Base-by-base conservation (phyloP, 2,888 invertebrate genomes). In the Platycheirus rosarum region DNA sequence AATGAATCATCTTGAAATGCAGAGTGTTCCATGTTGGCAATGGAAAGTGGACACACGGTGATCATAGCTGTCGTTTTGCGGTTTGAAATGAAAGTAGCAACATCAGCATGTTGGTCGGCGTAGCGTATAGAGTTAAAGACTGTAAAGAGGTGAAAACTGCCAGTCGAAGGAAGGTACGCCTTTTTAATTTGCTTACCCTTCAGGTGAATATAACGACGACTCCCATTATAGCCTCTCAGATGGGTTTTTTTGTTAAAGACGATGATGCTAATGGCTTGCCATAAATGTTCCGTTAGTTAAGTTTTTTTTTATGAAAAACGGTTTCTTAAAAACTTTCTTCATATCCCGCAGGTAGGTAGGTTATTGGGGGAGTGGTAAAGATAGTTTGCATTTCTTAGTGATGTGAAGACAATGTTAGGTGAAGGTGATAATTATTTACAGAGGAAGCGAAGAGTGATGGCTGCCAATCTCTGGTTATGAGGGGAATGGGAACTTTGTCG, bases 61-160 rank as follows among this genome's bases (percentile, higher is more conserved):
- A 62, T 76, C 71, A 62, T 71, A 51, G 55, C 74, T 75, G 70
- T 71, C 70, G 57, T 62, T n/a, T 23, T 66, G 76, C 37, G 70
- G 75, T 69, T 66, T 77, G 68, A 82, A 82, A 82, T 68, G 82
- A 82, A 82, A 82, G 82, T 82, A 73, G 77, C 69, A 66, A 46
- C 16, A 51, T 42, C 23, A 32, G 29, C 49, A n/a, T n/a, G n/a
- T n/a, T n/a, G n/a, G n/a, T 6, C 23, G 6, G 23, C 23, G 6
- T 6, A 40, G 26, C 11, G 16, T 13, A 16, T 18, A 63, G 23
- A 46, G 29, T 42, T 26, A 32, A 14, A 60, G 26, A 1, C 16
- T 35, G 57, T 37, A n/a, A 2, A 23, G 69, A 65, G 40, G 18
- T 51, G 37, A 16, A 69, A 69, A 62, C 23, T 23, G 11, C 37